A percentile compares a stretch with the other conserved stretches of the same genome.
These are phyloP conservation scores for Heliopora coerulea DNA, from an alignment of 92 coral and sea anemone species.

Conservation along the genomic window DNA sequence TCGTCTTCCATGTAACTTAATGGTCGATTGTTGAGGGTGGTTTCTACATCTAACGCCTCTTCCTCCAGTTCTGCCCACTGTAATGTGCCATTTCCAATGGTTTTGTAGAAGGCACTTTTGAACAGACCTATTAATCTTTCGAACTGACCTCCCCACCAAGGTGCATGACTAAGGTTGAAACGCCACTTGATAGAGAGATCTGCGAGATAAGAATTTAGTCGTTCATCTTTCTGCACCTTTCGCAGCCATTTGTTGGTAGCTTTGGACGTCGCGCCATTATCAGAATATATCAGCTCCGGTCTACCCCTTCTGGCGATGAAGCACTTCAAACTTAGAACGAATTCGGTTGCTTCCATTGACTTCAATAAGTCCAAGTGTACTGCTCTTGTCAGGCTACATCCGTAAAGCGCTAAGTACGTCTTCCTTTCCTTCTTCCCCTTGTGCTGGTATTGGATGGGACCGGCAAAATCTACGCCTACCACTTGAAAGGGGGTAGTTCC, in stretches of 20 bases:
- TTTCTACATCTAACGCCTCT: slow-evolving; percentile 32
- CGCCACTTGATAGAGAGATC: slow-evolving; percentile 33
- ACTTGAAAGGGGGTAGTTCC: slow-evolving; percentile 44
- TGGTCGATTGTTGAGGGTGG: slow-evolving; percentile 33
- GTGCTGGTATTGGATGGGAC: slow-evolving; percentile 42
- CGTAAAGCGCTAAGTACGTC: slow-evolving; percentile 31
- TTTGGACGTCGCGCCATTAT: slow-evolving; percentile 31
- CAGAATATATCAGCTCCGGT: slow-evolving; percentile 36
- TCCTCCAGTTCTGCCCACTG: slow-evolving; percentile 39
- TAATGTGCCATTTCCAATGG: slow-evolving; percentile 37
- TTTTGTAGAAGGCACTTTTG: slow-evolving; percentile 32
- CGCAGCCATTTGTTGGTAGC: slow-evolving; percentile 38
- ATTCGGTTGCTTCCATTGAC: slow-evolving; percentile 11
- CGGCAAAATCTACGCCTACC: slow-evolving; percentile 50
- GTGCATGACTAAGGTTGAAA: slow-evolving; percentile 42
- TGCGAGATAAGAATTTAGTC: slow-evolving; percentile 9
- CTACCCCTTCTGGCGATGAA: slow-evolving; percentile 26
- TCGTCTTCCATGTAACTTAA: slow-evolving; percentile 32
- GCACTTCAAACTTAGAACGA: slow-evolving; percentile 21
- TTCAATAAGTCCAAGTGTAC: slow-evolving; percentile 14
- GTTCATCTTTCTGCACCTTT: slow-evolving; percentile 7
- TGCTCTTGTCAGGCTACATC: slow-evolving; percentile 39
- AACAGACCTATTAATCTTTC: too few relatives aligned
- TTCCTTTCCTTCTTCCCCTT: slow-evolving; percentile 25
- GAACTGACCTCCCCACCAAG: too few relatives aligned